These are phyloP conservation scores for Athalia circularis DNA, from an alignment of 2,888 invertebrate genomes.

Conservation along the genomic window DNA sequence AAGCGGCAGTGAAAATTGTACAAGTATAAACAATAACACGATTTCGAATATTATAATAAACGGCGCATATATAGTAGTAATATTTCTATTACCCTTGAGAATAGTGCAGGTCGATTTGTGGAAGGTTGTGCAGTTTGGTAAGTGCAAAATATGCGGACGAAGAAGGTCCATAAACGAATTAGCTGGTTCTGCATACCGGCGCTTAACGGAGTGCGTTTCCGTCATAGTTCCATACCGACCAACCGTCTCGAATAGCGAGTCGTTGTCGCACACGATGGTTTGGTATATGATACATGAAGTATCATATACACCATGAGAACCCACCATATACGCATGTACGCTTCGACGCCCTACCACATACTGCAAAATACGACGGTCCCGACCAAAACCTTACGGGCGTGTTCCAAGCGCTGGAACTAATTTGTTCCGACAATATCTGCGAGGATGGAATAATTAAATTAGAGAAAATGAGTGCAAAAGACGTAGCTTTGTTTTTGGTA, in stretches of 20 bases:
- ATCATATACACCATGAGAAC: constrained; percentile 23
- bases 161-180: constrained; percentile 22
- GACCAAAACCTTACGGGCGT: constrained; percentile 15
- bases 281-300: no score
- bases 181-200: constrained; percentile 31
- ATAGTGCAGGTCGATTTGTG: no score
- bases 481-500: no score
- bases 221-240: constrained; percentile 41
- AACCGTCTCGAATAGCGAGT: constrained; percentile 2
- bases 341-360: constrained; percentile 23
- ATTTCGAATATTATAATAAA: not conserved
- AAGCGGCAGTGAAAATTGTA: not conserved
- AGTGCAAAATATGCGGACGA: not conserved
- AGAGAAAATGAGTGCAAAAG: not conserved
- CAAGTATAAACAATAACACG: not conserved
- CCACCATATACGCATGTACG: not conserved
- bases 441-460: not conserved
- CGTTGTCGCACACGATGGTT: no score
- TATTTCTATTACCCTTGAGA: no score
- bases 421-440: constrained; percentile 39
- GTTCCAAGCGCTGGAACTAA: constrained; percentile 43
- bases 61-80: no score
- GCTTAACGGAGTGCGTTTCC: constrained; percentile 43
- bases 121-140: not conserved
- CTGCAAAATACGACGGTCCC: no score